Conservation (phyloP, 1,140 invertebrate species). For the Aporrectodea caliginosa region DNA sequence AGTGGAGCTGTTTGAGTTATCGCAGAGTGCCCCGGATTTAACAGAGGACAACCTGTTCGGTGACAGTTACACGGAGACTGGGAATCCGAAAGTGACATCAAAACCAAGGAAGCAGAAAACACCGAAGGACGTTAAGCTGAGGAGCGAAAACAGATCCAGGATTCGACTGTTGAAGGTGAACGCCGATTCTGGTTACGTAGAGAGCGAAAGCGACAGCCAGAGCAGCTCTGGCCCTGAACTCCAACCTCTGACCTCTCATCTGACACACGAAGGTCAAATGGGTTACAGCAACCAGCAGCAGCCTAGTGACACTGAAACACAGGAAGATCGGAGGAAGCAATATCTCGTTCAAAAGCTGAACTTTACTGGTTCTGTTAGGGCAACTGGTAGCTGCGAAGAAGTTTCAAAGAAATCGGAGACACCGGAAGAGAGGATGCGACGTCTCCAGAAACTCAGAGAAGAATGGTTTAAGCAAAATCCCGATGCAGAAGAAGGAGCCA, state of each 20-base stretch:
- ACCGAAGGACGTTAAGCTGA: background rate
- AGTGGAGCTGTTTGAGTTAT: constrained; percentile 12
- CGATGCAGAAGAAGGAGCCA: too few species aligned
- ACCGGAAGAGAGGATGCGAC: background rate
- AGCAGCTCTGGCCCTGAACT: background rate
- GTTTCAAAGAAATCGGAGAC: background rate
- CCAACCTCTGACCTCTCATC: background rate
- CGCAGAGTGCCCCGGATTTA: constrained; percentile 15
- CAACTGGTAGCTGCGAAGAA: too few species aligned
- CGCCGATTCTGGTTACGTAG: constrained; percentile 20
- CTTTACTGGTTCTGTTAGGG: too few species aligned
- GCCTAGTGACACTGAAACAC: too few species aligned
- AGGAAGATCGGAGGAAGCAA: too few species aligned
- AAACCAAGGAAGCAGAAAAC: constrained; percentile 7
- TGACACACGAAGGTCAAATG: too few species aligned
- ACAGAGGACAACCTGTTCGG: constrained; percentile 11
- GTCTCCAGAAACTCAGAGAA: background rate
- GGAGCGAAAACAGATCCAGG: background rate
- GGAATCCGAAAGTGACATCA: background rate
- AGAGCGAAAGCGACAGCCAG: constrained; percentile 13
- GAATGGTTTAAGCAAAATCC: too few species aligned
- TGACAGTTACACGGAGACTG: constrained; percentile 12
- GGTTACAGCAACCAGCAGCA: too few species aligned
- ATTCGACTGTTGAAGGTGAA: constrained; percentile 1
- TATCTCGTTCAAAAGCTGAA: too few species aligned